Evolutionary conservation across 2,797 vertebrate species (phyloP), one percentile per base, ranked within the genome.

Genomic region (Chelidonichthys spinosus): DNA sequence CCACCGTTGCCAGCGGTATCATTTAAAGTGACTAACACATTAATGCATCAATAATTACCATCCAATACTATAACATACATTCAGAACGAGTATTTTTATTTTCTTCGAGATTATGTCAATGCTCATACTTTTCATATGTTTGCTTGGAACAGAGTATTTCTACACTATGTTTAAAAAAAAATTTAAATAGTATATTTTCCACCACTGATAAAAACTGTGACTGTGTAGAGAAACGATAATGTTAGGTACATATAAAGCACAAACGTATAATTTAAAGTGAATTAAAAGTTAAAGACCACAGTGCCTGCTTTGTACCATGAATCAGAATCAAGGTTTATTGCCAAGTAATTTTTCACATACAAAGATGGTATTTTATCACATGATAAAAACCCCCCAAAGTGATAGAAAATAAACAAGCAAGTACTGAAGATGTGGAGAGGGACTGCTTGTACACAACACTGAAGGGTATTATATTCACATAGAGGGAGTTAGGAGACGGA

Each of bases 121-220:
- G 52, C 25, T 33, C 8, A 49, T 49, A 49, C 7, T 8, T 49
- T 2, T 53, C 6, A 11, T 10, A 15, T 15, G 2, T 35, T 15
- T 15, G 9, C 53, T 35, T 55, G 14, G 14, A 36, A 55, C 8
- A 17, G 2, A 39, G 15, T 56, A 6, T 36, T 56, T 56, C 15
- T 55, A 55, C 52, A 15, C 14, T 55, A 14, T 55, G 0, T 25
- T 25, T 25, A 1, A 25, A 25, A 25, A 25, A 25, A 25, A 25
- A 25, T 25, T 25, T 3, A n/a, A 40, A 14, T 2, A 56, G 15
- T 56, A 56, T 17, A 37, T 56, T 1, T 10, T 39, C 55, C 3
- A 58, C 17, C 37, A 0, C 17, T 2, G 7, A 7, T 1, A 15
- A 0, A 54, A 13, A 35, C 6, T 0, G 7, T 54, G 18, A 39